phyloP scores from a whole-genome alignment of 2,888 invertebrate genomes.

The Epicampocera succincta region DNA sequence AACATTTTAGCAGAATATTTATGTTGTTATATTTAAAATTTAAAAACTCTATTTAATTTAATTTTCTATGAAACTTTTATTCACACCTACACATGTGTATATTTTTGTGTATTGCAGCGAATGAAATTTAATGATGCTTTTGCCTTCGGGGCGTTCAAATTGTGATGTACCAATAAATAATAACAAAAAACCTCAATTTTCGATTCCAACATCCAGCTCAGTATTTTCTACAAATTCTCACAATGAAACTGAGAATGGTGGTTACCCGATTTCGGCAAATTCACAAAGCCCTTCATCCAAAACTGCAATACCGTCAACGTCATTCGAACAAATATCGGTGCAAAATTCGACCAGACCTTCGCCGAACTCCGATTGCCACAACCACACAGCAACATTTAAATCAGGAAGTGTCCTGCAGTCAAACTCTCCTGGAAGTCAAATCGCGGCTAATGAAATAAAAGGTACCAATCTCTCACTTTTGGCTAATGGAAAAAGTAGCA shows the following conservation, averaged over 20 bases:
- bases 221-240: slow-evolving; percentile 71
- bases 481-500: slow-evolving; percentile 48
- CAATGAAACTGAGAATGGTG: slow-evolving; percentile 67
- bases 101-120: slow-evolving; percentile 72
- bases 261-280: slow-evolving; percentile 32
- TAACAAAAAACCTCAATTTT: slow-evolving; percentile 72
- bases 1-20: no score
- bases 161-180: slow-evolving; percentile 78
- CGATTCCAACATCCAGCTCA: slow-evolving; percentile 76
- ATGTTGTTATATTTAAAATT: no score
- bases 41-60: no score
- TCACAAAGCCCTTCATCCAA: slow-evolving; percentile 2
- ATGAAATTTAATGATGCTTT: slow-evolving; percentile 81
- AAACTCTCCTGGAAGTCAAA: slow-evolving; percentile 73
- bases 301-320: slow-evolving; percentile 9
- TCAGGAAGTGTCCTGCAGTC: slow-evolving; percentile 50
- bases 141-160: slow-evolving; percentile 81
- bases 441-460: slow-evolving; percentile 63
- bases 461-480: slow-evolving; percentile 42
- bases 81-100: no score
- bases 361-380: slow-evolving; percentile 36
- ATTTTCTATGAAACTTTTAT: no score
- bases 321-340: slow-evolving; percentile 58
- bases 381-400: slow-evolving; percentile 19
- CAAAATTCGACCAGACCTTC: slow-evolving; percentile 36